These are phyloP conservation scores for Pristionchus japonicus DNA, from an alignment of 2,888 invertebrate species.

Conservation along the genomic window DNA sequence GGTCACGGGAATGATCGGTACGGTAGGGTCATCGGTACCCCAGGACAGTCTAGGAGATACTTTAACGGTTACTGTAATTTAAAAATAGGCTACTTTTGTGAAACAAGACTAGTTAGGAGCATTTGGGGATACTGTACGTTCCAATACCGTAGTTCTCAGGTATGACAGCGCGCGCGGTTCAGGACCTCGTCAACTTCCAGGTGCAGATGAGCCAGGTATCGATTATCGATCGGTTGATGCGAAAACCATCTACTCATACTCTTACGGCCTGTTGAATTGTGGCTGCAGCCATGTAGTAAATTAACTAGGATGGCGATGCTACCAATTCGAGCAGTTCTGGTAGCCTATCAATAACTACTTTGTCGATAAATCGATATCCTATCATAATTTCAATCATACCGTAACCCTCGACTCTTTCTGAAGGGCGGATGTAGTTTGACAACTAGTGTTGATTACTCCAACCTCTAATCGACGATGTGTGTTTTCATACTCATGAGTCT, in stretches of 20 bases:
- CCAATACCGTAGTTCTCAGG: slow-evolving; percentile 51
- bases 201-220: slow-evolving; percentile 48
- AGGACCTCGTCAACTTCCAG: slow-evolving; percentile 65
- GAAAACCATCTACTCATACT: no score
- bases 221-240: not conserved
- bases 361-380: not conserved
- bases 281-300: no score
- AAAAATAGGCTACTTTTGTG: not conserved
- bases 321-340: no score
- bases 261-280: no score
- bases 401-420: not conserved
- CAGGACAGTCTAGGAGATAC: not conserved
- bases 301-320: no score
- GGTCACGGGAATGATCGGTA: slow-evolving; percentile 63
- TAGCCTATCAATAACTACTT: no score
- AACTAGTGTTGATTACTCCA: no score
- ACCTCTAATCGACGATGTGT: no score
- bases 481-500: no score
- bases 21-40: not conserved
- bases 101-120: no score
- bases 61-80: not conserved
- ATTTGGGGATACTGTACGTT: not conserved
- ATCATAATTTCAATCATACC: not conserved
- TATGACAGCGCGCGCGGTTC: slow-evolving; percentile 68
- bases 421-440: slow-evolving; percentile 51